phyloP scores from a whole-genome alignment of 1,140 invertebrate species.

The Camponotus vicinus region DNA sequence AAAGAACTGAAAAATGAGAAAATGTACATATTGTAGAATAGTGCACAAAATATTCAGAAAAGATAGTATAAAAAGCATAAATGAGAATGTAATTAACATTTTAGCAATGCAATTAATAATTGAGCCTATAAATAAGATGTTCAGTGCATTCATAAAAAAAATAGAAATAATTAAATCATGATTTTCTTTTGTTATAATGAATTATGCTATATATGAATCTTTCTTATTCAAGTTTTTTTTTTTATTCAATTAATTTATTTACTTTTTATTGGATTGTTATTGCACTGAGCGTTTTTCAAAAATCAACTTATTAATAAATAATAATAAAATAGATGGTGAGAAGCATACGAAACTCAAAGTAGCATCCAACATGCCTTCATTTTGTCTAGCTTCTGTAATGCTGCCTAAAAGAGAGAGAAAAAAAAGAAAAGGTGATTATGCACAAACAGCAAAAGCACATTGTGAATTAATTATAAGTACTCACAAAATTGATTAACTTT shows the following conservation, averaged over 20 bases:
- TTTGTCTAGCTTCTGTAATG: constrained; percentile 88
- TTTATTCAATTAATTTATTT: neutral
- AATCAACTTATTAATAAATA: constrained; percentile 57
- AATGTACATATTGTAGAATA: constrained; percentile 58
- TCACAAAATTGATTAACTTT: constrained; percentile 36
- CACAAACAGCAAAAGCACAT: constrained; percentile 71
- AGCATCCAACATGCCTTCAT: constrained; percentile 88
- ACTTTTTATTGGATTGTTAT: constrained; percentile 4
- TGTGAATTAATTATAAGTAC: constrained; percentile 8
- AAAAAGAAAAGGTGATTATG: constrained; percentile 36
- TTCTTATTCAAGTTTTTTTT: neutral
- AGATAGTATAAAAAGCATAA: neutral
- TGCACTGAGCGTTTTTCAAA: neutral
- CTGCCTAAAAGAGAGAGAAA: constrained; percentile 87
- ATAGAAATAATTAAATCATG: neutral
- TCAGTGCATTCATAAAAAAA: neutral
- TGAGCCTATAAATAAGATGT: neutral
- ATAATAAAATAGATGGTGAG: constrained; percentile 62
- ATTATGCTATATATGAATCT: neutral
- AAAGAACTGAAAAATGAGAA: constrained; percentile 39
- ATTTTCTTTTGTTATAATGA: constrained; percentile 1
- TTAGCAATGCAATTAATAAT: neutral
- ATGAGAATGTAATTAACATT: neutral
- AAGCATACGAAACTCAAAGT: constrained; percentile 77
- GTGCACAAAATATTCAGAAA: neutral